Base-by-base conservation (phyloP, 2,888 invertebrate genomes). In the Catocala nupta region DNA sequence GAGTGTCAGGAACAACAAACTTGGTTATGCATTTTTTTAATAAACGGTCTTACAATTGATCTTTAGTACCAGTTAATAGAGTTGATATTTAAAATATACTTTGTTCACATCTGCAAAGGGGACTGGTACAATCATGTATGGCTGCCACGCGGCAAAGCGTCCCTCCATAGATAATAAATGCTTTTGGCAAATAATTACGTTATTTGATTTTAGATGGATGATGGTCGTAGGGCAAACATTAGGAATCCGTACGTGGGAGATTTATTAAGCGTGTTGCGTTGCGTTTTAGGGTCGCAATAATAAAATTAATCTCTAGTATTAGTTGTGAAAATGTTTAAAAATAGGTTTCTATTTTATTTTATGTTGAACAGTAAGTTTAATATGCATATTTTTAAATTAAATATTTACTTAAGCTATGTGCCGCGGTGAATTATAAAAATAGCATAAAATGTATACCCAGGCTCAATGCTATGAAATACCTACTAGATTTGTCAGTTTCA, bases 171-270 rank as follows among this genome's bases (percentile, higher is more conserved):
- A 92, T 90, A 91, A 90, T 90, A 92, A 92, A 93, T 92, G 88
- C 90, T 91, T 92, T 92, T 84, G 85, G 89, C 92, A 93, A 93
- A 93, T 93, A 93, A 92, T 92, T 90, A 90, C 91, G 85, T 90
- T 93, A 87, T 92, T 93, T 92, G 92, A 92, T 92, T 91, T 92
- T 90, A 87, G 90, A 91, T 82, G 89, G 92, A 91, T 92, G 91
- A 92, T 92, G 93, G 93, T 92, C 83, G 89, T 79, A 81, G 78
- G 43, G 88, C 82, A 91, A 91, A 93, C 84, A 91, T 84, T 82
- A 73, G 80, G 71, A 71, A 73, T 78, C 72, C 82, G 80, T 83
- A 85, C 91, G 91, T 92, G 92, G 92, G 92, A 92, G 85, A 87
- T 83, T 83, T 77, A 75, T 81, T 73, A 81, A 66, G 67, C 68